These are phyloP conservation scores for Rhagium mordax DNA, from an alignment of 2,888 invertebrate species.

Conservation along the genomic window DNA sequence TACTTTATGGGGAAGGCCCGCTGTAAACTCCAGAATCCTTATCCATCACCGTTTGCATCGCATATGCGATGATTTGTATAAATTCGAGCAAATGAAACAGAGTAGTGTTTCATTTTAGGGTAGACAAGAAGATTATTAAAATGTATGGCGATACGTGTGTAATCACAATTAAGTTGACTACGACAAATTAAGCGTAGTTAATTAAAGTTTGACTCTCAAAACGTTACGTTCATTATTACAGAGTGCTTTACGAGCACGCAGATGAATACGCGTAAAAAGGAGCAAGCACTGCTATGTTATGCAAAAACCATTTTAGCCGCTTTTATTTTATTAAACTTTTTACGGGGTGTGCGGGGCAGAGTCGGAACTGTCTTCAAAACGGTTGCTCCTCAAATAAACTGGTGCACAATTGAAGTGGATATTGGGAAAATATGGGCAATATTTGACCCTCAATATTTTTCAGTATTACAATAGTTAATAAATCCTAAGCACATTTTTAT, in stretches of 20 bases:
- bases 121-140: slow-evolving; percentile 37
- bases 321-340: background rate
- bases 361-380: background rate
- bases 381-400: no score
- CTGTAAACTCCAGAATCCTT: slow-evolving; percentile 13
- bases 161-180: slow-evolving; percentile 25
- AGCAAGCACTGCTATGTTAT: background rate
- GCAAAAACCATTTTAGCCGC: background rate
- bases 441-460: no score
- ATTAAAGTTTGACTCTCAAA: slow-evolving; percentile 19
- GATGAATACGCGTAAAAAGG: background rate
- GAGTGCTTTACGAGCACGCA: background rate
- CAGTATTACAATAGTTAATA: no score
- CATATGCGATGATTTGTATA: slow-evolving; percentile 35
- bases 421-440: no score
- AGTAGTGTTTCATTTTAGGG: slow-evolving; percentile 25
- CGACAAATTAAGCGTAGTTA: slow-evolving; percentile 20
- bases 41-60: slow-evolving; percentile 29
- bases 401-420: no score
- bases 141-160: slow-evolving; percentile 31
- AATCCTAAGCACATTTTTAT: no score
- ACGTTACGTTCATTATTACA: slow-evolving; percentile 3
- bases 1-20: background rate
- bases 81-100: slow-evolving; percentile 31
- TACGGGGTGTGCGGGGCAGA: background rate